These are phyloP conservation scores for Allacma fusca DNA, from an alignment of 2,888 invertebrate genomes.

Conservation along the genomic window DNA sequence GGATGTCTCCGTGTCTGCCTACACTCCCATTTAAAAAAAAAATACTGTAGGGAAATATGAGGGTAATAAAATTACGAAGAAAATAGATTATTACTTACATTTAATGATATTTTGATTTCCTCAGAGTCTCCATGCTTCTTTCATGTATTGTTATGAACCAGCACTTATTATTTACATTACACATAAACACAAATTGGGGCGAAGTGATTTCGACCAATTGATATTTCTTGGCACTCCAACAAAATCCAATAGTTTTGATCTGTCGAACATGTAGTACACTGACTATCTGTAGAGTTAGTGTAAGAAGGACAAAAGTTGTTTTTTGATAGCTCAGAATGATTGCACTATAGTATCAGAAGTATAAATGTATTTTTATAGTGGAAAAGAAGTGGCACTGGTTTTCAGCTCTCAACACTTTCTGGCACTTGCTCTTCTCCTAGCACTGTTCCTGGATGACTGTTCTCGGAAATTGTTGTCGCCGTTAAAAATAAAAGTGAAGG, in stretches of 20 bases:
- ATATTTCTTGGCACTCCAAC: not conserved
- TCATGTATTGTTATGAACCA: no score
- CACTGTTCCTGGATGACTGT: constrained; percentile 16
- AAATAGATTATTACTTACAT: not conserved
- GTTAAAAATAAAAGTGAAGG: not conserved
- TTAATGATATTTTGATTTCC: not conserved
- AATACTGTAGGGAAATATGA: not conserved
- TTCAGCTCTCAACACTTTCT: not conserved
- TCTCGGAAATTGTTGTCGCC: not conserved
- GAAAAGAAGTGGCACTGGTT: constrained; percentile 12
- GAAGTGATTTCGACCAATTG: not conserved
- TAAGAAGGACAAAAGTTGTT: no score
- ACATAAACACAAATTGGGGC: not conserved
- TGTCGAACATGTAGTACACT: not conserved
- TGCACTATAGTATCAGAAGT: not conserved
- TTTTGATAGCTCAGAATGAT: not conserved
- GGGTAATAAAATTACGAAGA: not conserved
- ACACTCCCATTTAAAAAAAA: not conserved
- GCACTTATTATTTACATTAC: not conserved
- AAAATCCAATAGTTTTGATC: not conserved
- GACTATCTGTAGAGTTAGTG: no score
- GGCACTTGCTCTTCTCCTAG: not conserved
- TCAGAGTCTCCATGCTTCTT: constrained; percentile 7
- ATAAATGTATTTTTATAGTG: not conserved
- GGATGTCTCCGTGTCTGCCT: not conserved